Conservation (phyloP, 92 coral and sea anemone species). For the Palythoa heliodiscus region DNA sequence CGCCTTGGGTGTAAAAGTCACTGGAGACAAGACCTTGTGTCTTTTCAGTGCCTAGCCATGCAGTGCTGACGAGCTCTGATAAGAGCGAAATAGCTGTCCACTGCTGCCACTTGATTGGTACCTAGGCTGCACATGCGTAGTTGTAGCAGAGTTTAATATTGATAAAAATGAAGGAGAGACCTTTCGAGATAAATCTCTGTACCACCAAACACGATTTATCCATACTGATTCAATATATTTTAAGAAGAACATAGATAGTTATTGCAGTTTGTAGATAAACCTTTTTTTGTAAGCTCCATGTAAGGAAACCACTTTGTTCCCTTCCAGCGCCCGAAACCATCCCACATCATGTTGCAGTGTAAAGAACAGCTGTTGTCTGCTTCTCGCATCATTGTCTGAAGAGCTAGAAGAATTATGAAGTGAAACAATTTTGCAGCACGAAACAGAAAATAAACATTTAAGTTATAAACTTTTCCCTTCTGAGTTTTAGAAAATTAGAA, state of each 20-base stretch:
- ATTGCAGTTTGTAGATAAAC: slow-evolving; percentile 12
- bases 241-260: background rate
- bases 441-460: background rate
- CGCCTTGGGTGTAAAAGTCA: too few relatives aligned
- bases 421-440: background rate
- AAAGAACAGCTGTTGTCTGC: slow-evolving; percentile 74
- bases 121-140: too few relatives aligned
- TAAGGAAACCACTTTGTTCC: slow-evolving; percentile 63
- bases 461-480: background rate
- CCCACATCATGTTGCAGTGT: slow-evolving; percentile 82
- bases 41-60: too few relatives aligned
- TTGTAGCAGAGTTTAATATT: background rate
- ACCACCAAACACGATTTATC: background rate
- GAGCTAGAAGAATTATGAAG: slow-evolving; percentile 34
- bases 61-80: too few relatives aligned
- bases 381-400: slow-evolving; percentile 67
- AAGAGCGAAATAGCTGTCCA: too few relatives aligned
- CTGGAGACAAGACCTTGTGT: too few relatives aligned
- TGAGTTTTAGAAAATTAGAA: too few relatives aligned
- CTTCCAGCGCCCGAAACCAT: slow-evolving; percentile 89
- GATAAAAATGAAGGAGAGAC: too few relatives aligned
- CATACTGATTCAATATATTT: too few relatives aligned
- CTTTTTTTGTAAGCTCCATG: slow-evolving; percentile 51
- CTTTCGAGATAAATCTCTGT: too few relatives aligned
- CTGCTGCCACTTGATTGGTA: too few relatives aligned